A percentile compares a stretch with the other conserved stretches of the same genome.
phyloP scores from a whole-genome alignment of 2,888 invertebrate species.

The Pheosia tremula region DNA sequence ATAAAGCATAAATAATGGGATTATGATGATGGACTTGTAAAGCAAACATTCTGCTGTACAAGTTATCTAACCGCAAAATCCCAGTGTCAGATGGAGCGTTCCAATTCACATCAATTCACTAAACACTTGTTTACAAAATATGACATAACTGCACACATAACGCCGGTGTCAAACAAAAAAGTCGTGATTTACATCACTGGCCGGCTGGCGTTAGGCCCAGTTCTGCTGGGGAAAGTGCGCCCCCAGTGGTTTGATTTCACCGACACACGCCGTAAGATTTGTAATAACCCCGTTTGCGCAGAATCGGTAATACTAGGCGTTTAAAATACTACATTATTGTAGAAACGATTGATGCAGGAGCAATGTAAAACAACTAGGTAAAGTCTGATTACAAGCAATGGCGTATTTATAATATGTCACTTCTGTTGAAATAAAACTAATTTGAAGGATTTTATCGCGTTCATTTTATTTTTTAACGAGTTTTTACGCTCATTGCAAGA shows the following conservation, averaged over 20 bases:
- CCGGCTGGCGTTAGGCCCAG: constrained; percentile 20
- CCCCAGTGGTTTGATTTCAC: constrained; percentile 43
- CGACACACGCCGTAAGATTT: constrained; percentile 17
- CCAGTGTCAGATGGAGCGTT: background rate
- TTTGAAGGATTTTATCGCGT: too few species aligned
- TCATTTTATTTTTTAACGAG: too few species aligned
- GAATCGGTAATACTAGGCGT: background rate
- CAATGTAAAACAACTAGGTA: too few species aligned
- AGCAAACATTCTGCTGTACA: too few species aligned
- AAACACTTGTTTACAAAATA: constrained; percentile 28
- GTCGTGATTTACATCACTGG: constrained; percentile 49
- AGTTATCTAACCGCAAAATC: background rate
- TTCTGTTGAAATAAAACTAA: too few species aligned
- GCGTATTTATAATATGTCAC: too few species aligned
- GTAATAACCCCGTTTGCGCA: constrained; percentile 32
- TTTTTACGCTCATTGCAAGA: too few species aligned
- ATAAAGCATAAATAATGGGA: too few species aligned
- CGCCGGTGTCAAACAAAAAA: constrained; percentile 34
- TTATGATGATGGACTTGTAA: too few species aligned
- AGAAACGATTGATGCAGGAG: background rate
- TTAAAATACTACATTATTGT: background rate
- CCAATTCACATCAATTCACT: constrained; percentile 27
- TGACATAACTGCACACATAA: constrained; percentile 46
- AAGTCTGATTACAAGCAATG: too few species aligned
- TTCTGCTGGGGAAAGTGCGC: constrained; percentile 46